Conservation (phyloP, 2,797 vertebrate genomes). For the Bryconaethiops microstoma region DNA sequence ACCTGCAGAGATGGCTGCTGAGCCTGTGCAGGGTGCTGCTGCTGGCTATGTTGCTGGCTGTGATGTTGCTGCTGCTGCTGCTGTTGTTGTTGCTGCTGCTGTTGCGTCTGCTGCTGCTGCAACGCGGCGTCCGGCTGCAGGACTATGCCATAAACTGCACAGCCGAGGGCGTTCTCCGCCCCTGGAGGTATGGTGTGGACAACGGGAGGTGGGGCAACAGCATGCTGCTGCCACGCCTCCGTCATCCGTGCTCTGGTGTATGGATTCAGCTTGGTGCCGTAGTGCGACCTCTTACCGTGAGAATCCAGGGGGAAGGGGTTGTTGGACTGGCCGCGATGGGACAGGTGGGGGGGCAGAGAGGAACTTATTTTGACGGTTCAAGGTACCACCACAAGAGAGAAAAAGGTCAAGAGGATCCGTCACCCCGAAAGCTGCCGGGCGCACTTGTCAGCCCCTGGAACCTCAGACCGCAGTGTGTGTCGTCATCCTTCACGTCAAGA, state of each 20-base stretch:
- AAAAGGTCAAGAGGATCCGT: conserved; percentile 27
- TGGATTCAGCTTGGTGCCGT: conserved; percentile 78
- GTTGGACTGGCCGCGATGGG: conserved; percentile 31
- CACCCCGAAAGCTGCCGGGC: conserved; percentile 6
- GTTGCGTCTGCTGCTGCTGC: conserved; percentile 81
- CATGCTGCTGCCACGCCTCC: conserved; percentile 89
- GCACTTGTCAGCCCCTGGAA: neutral
- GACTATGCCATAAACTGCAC: conserved; percentile 94
- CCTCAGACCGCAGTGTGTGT: conserved; percentile 18
- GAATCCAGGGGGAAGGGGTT: conserved; percentile 58
- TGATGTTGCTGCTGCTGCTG: conserved; percentile 70
- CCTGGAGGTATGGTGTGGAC: conserved; percentile 89
- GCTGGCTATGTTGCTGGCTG: conserved; percentile 71
- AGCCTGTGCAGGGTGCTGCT: conserved; percentile 70
- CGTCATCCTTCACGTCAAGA: conserved; percentile 16
- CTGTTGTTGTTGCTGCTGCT: conserved; percentile 68
- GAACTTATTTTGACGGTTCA: conserved; percentile 73
- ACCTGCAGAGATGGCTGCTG: conserved; percentile 78
- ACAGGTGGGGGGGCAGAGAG: conserved; percentile 49
- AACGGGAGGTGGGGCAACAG: conserved; percentile 84
- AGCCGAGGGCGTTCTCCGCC: conserved; percentile 88
- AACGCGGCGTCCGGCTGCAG: conserved; percentile 85
- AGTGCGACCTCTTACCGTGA: conserved; percentile 69
- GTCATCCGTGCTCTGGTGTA: conserved; percentile 79
- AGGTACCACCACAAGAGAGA: conserved; percentile 39